These are phyloP conservation scores for Drosophila flavopinicola DNA, from an alignment of 2,888 invertebrate species.

Conservation along the genomic window DNA sequence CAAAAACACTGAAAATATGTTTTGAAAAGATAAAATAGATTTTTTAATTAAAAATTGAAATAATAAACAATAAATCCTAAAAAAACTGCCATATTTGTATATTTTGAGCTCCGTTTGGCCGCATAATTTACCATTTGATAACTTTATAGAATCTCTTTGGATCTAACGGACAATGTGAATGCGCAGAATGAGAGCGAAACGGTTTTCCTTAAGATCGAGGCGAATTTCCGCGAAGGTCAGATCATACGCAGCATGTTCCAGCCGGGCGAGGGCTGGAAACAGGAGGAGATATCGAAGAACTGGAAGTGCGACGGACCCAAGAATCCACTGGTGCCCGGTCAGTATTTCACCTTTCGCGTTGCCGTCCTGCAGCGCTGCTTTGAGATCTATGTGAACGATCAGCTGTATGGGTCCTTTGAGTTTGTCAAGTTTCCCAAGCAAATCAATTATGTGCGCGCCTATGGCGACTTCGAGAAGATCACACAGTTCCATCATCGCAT, in stretches of 20 bases:
- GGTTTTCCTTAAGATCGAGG: slow-evolving; percentile 83
- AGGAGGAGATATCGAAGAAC: slow-evolving; percentile 84
- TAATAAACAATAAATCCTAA: no score
- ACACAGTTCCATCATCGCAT: slow-evolving; percentile 84
- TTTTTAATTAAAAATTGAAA: no score
- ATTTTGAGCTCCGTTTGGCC: no score
- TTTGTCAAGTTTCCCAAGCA: slow-evolving; percentile 82
- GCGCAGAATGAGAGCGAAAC: slow-evolving; percentile 81
- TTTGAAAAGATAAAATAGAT: no score
- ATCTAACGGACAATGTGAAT: slow-evolving; percentile 82
- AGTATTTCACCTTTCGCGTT: slow-evolving; percentile 83
- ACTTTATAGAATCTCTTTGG: slow-evolving; percentile 81
- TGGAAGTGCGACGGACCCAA: slow-evolving; percentile 83
- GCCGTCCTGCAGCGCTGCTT: slow-evolving; percentile 83
- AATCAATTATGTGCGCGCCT: slow-evolving; percentile 81
- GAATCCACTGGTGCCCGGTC: slow-evolving; percentile 83
- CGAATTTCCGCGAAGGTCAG: slow-evolving; percentile 84
- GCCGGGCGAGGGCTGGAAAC: slow-evolving; percentile 84
- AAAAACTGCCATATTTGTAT: no score
- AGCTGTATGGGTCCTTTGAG: slow-evolving; percentile 83
- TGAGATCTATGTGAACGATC: slow-evolving; percentile 84
- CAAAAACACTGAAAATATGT: no score
- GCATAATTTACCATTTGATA: not conserved
- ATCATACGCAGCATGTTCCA: slow-evolving; percentile 84
- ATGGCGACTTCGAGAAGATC: slow-evolving; percentile 84